Conservation (phyloP, 2,888 invertebrate species). For the Acleris literana region DNA sequence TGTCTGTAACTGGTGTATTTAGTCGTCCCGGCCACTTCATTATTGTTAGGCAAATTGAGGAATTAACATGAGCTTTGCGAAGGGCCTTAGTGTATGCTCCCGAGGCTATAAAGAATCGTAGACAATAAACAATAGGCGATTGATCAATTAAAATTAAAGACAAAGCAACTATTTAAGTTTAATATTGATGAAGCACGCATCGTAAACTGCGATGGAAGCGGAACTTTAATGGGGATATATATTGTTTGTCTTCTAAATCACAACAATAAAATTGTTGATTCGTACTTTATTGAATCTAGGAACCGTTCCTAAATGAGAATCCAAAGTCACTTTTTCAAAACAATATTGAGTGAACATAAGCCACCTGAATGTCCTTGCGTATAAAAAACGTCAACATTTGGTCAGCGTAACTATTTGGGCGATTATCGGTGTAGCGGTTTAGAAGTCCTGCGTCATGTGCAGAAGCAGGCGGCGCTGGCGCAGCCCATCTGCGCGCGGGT, state of each 20-base stretch:
- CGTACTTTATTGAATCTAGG: no score
- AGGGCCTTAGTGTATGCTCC: constrained; percentile 9
- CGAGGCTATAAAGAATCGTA: not conserved
- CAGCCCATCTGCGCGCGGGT: constrained; percentile 69
- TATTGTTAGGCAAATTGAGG: constrained; percentile 74
- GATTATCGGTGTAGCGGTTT: constrained; percentile 77
- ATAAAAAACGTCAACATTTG: constrained; percentile 56
- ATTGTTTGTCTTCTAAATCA: no score
- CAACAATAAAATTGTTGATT: no score
- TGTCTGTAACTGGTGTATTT: constrained; percentile 75
- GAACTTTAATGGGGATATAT: no score
- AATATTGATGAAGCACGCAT: not conserved
- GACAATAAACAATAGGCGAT: constrained; percentile 37
- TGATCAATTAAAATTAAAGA: constrained; percentile 26
- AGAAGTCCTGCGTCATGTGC: constrained; percentile 70
- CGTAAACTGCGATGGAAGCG: no score
- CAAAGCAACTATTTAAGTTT: constrained; percentile 10
- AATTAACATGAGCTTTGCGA: constrained; percentile 57
- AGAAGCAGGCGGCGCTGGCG: constrained; percentile 54
- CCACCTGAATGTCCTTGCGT: no score
- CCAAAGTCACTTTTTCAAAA: no score
- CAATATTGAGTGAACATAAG: no score
- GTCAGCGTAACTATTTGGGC: constrained; percentile 64
- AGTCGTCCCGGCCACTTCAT: constrained; percentile 71
- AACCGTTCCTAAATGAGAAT: no score